Base-by-base conservation (phyloP, 2,113 vertebrate genomes). In the Clarias gariepinus region DNA sequence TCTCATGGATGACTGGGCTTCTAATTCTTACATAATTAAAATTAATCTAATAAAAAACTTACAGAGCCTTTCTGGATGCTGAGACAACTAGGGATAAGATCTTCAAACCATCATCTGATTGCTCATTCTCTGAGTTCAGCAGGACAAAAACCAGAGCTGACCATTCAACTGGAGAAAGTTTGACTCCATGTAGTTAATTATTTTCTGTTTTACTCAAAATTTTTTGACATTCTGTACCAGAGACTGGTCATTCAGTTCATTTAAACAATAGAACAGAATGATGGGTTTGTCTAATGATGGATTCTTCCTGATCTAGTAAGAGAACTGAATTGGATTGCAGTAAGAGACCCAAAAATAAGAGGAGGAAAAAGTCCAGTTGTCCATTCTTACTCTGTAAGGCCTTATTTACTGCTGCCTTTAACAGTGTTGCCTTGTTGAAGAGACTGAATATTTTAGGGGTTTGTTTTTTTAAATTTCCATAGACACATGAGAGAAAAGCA, bases 401-500 rank as follows among this genome's bases (percentile, higher is more conserved):
- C 36, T 47, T 66, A 33, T 85, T 21, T 19, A 85, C 57, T 47
- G 83, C 83, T 23, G 30, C 13, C 36, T 76, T 85, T n/a, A 52
- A 11, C 23, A 66, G 81, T 28, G 33, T 64, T 52, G 60, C 60
- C 16, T 16, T 82, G 13, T 19, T 28, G 13, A 61, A 36, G 36
- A 82, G 81, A 5, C 25, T 12, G 7, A 82, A 66, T 60, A 82
- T 11, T 52, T 7, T 13, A 57, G 30, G 41, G 10, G 13, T 21
- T 28, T 47, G 71, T 60, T 76, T 15, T 25, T 78, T 60, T 76
- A 73, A 15, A 10, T 80, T 60, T 57, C 58, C 77, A 9, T 81
- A 81, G 85, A 81, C 10, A 33, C 19, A 71, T 16, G 64, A 80
- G 23, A 86, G 52, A 86, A 86, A 81, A 16, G 10, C 77, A 81